Evolutionary conservation across 2,113 vertebrate genomes (phyloP).

Genomic region (Candoia aspera): DNA sequence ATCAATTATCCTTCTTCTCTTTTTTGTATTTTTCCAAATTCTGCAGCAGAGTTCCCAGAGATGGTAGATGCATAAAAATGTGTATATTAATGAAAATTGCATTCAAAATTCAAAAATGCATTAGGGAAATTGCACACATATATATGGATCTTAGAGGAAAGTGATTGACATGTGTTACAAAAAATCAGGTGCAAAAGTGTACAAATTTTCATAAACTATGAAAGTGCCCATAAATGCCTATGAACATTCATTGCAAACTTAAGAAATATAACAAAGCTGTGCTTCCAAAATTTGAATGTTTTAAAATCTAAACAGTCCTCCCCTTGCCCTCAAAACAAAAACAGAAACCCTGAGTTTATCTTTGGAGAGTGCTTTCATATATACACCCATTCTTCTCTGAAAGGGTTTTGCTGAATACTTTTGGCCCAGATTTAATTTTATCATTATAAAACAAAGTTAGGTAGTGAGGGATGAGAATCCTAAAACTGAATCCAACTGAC

Average conservation of each 20-base stretch:
- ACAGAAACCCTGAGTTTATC: neutral
- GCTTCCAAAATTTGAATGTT: neutral
- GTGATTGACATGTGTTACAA: neutral
- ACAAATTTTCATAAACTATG: neutral
- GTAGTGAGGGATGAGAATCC: too few relatives aligned
- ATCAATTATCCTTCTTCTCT: neutral
- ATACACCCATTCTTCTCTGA: neutral
- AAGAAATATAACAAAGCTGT: neutral
- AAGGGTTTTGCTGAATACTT: neutral
- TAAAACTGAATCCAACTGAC: too few relatives aligned
- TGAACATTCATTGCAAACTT: neutral
- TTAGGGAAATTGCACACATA: neutral
- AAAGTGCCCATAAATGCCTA: neutral
- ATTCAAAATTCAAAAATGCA: neutral
- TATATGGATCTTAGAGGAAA: neutral
- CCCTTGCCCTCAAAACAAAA: neutral
- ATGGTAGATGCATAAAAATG: neutral
- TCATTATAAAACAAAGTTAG: neutral
- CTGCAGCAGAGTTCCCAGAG: neutral
- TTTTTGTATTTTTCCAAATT: neutral
- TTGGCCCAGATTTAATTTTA: neutral
- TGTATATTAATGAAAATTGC: neutral
- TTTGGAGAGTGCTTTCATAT: neutral
- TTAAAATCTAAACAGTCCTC: neutral
- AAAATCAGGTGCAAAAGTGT: neutral